Percentiles rank a stretch among this genome's conserved stretches.
phyloP scores from a whole-genome alignment of 2,797 vertebrate species.

The Lutjanus campechanus region DNA sequence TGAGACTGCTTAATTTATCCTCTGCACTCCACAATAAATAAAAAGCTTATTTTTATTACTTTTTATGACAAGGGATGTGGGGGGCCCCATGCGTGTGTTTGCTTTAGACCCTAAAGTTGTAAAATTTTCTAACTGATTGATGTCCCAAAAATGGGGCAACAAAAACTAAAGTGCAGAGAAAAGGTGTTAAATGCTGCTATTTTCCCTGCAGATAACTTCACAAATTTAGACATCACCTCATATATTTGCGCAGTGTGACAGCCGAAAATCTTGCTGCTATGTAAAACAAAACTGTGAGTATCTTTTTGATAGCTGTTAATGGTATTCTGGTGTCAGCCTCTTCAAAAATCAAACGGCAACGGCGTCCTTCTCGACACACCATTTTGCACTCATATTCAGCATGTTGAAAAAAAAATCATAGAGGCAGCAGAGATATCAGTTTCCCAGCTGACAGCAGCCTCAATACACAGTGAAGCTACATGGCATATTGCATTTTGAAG shows the following conservation, averaged over 20 bases:
- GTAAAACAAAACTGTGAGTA: not conserved
- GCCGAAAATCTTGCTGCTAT: not conserved
- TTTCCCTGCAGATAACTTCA: not conserved
- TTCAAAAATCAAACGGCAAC: conserved; percentile 17
- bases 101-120: no score
- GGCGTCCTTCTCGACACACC: not conserved
- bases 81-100: no score
- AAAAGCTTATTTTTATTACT: no score
- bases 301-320: conserved; percentile 6
- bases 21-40: no score
- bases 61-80: no score
- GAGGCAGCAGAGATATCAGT: conserved; percentile 17
- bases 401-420: conserved; percentile 23
- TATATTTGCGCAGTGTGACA: not conserved
- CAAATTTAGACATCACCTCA: not conserved
- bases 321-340: conserved; percentile 4
- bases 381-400: conserved; percentile 12
- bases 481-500: conserved; percentile 11
- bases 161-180: not conserved
- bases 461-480: not conserved
- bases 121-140: no score
- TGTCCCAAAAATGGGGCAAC: not conserved
- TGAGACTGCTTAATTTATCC: no score
- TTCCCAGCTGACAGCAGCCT: conserved; percentile 17
- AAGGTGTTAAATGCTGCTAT: not conserved